Base-by-base conservation (phyloP, 2,888 invertebrate species). In the Zootermopsis nevadensis region DNA sequence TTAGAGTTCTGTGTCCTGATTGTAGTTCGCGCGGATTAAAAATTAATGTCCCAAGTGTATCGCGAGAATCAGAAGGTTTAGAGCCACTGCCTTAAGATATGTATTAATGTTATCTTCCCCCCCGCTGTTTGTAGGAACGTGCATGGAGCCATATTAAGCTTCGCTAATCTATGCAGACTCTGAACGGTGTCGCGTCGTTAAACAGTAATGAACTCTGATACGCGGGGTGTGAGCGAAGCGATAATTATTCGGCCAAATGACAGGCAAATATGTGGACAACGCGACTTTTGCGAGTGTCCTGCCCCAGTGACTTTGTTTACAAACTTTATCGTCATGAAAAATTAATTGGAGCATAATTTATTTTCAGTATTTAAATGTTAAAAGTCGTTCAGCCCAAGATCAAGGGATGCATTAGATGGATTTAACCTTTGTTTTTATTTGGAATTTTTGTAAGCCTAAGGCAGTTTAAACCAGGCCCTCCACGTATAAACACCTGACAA, bases 271-370 rank as follows among this genome's bases (percentile, higher is more conserved):
- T 74, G 74, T 74, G 42, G 38, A 74, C 38, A 74, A 24, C 38
- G 30, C 4, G n/a, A n/a, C 35, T 33, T 30, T 69, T 33, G 30
- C 33, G 15, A 33, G 33, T 74, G 38, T 24, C 0, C 27, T 22
- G 38, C 1, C 38, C 35, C 38, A 74, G 74, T 38, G 38, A 74
- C 66, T 60, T 60, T 66, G 79, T 66, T 79, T 19, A 35, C 79
- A 33, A 79, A 79, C 60, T 35, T 33, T 60, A 60, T 79, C 31
- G 55, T 79, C 66, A 38, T 79, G 38, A 79, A 79, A 79, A 79
- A 53, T 6, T 79, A 60, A 79, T 33, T 79, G 38, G 22, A 15
- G 30, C 35, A 38, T 35, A 55, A 35, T 66, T 27, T 76, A 27
- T 60, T 60, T n/a, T 6, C 6, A 60, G 27, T 60, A 27, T 60